Evolutionary conservation across 2,113 vertebrate genomes (phyloP).

Genomic region (Hippocampus barbouri): DNA sequence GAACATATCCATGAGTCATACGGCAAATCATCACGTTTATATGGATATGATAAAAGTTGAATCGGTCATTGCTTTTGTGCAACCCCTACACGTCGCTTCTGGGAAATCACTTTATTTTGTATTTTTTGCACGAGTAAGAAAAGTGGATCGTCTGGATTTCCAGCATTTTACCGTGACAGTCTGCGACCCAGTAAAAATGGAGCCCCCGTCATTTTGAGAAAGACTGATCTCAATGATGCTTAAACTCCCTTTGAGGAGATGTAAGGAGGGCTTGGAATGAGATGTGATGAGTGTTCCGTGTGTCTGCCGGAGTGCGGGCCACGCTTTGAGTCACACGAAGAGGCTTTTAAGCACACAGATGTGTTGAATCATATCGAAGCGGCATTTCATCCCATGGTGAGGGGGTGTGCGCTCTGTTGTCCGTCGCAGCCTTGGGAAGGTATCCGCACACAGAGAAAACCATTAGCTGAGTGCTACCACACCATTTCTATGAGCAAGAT

Average conservation of each 20-base stretch:
- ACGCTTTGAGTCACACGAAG: slow-evolving; percentile 31
- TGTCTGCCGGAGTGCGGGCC: slow-evolving; percentile 13
- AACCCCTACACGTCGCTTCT: neutral
- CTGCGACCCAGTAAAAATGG: neutral
- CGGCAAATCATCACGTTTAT: neutral
- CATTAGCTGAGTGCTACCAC: slow-evolving; percentile 37
- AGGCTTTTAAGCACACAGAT: slow-evolving; percentile 11
- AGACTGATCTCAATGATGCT: slow-evolving; percentile 26
- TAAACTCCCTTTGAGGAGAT: slow-evolving; percentile 29
- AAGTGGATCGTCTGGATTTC: neutral
- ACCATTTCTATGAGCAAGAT: slow-evolving; percentile 37
- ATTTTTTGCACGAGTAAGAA: neutral
- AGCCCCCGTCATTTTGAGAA: neutral
- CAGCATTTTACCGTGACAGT: neutral
- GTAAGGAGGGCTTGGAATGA: slow-evolving; percentile 23
- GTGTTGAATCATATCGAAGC: slow-evolving; percentile 8
- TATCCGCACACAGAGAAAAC: slow-evolving; percentile 23
- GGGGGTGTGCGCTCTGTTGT: neutral
- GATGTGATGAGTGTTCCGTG: slow-evolving; percentile 14
- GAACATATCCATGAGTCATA: neutral
- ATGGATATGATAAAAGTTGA: neutral
- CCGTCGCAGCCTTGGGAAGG: slow-evolving; percentile 10
- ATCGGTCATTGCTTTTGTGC: neutral
- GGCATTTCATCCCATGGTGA: slow-evolving; percentile 25
- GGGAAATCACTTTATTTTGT: neutral